A percentile compares a stretch with the other conserved stretches of the same genome.
phyloP scores from a whole-genome alignment of 2,113 vertebrate species.

The Chaenogobius annularis region DNA sequence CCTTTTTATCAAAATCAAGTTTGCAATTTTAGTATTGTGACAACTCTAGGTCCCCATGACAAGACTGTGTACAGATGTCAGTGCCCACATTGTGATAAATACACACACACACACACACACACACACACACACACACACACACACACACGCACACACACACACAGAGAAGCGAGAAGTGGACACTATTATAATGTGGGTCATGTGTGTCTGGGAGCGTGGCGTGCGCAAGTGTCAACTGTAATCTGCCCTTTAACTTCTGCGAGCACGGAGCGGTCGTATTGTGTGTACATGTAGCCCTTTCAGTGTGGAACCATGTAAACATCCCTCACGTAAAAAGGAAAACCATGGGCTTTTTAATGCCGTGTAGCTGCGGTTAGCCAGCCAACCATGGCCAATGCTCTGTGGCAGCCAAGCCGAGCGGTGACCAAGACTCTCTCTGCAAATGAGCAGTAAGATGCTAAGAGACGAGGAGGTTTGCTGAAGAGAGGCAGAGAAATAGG shows the following conservation, averaged over 20 bases:
- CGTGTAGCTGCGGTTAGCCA: slow-evolving; percentile 51
- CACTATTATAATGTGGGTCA: slow-evolving; percentile 29
- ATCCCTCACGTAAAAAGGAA: slow-evolving; percentile 14
- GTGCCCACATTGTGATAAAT: background rate
- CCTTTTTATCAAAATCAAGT: no score
- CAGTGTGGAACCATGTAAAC: slow-evolving; percentile 24
- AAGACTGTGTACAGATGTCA: background rate
- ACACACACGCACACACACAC: slow-evolving; percentile 19
- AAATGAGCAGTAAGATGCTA: slow-evolving; percentile 36
- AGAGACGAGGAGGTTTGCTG: slow-evolving; percentile 8
- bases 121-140: slow-evolving; percentile 16
- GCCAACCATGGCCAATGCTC: slow-evolving; percentile 55
- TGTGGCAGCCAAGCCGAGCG: slow-evolving; percentile 57
- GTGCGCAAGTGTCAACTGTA: slow-evolving; percentile 26
- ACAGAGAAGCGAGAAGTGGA: background rate
- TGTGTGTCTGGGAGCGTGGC: slow-evolving; percentile 14
- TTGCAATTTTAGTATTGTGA: no score
- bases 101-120: slow-evolving; percentile 7
- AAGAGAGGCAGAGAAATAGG: slow-evolving; percentile 6
- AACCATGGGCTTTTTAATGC: slow-evolving; percentile 49
- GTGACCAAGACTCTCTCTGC: slow-evolving; percentile 43
- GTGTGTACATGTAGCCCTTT: slow-evolving; percentile 21
- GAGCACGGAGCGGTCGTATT: slow-evolving; percentile 20
- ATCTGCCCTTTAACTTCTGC: slow-evolving; percentile 39
- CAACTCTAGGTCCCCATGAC: no score